Evolutionary conservation across 2,888 invertebrate species (phyloP), one percentile per base, ranked within the genome.

Genomic region (Chloroclysta siterata): DNA sequence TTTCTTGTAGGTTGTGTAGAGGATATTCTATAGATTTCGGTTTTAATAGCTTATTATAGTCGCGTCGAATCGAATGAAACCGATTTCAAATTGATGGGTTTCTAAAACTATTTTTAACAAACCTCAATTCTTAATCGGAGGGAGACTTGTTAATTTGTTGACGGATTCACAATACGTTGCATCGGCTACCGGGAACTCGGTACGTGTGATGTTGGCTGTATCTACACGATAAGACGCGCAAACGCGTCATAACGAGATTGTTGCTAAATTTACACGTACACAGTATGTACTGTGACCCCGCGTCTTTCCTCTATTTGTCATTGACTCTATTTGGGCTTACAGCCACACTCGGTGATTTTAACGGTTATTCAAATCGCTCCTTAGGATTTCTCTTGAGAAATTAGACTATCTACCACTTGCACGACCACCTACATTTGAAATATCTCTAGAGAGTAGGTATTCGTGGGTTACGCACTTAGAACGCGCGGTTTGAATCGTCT

Each of bases 81-180:
- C 63, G 64, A 33, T 64, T 57, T 51, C 64, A 63, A 67, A 68
- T 70, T 67, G 67, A 66, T 57, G 57, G 48, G 61, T 62, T 47
- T 66, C 65, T 58, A 63, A 65, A 72, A 73, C 79, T 87, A 87
- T 87, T 87, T 87, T 87, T 87, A 76, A 83, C 78, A 84, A 66
- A 70, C 47, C 68, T 71, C 74, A 72, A 82, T 85, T 86, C 74
- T 83, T 85, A 81, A 78, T 85, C 74, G 78, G 75, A 85, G 75
- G 70, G 78, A 60, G 79, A 54, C 63, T 53, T 69, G 70, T 70
- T 69, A 74, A 56, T 22, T 68, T 63, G 54, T 63, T 41, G 56
- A 53, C 66, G 71, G 58, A 39, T 58, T 61, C 64, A 47, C 15
- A 33, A 13, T 39, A 36, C 11, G 15, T 50, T 42, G 41, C 11